Evolutionary conservation across 2,113 vertebrate species (phyloP).

Genomic region (Carassius gibelio): DNA sequence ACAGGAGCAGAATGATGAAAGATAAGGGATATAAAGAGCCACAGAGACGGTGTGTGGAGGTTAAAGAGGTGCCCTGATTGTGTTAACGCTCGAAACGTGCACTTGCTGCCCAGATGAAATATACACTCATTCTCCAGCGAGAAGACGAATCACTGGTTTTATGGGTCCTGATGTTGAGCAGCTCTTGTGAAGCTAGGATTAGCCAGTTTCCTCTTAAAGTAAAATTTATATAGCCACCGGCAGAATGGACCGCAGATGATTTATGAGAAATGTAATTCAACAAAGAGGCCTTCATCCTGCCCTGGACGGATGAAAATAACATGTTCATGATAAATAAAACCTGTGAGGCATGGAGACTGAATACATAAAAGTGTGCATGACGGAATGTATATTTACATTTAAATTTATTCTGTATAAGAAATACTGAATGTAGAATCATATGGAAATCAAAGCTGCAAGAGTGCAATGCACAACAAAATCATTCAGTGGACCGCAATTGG

Average conservation of each 20-base stretch:
- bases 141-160: slow-evolving; percentile 12
- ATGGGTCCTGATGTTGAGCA: neutral
- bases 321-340: neutral
- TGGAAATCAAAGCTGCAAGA: slow-evolving; percentile 8
- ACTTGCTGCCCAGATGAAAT: neutral
- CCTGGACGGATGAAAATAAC: slow-evolving; percentile 6
- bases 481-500: neutral
- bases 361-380: neutral
- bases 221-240: neutral
- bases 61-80: neutral
- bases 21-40: neutral
- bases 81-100: neutral
- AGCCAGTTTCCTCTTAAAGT: neutral
- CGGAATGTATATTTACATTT: slow-evolving; percentile 13
- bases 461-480: slow-evolving; percentile 7
- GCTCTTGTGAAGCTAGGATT: neutral
- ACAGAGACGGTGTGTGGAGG: neutral
- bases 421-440: neutral
- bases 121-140: neutral
- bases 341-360: neutral
- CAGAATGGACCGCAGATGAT: neutral
- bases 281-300: neutral
- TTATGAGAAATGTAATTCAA: slow-evolving; percentile 1
- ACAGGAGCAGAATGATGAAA: neutral
- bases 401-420: slow-evolving; percentile 3